Evolutionary conservation across 2,113 vertebrate genomes (phyloP).

Genomic region (Grallaria varia): DNA sequence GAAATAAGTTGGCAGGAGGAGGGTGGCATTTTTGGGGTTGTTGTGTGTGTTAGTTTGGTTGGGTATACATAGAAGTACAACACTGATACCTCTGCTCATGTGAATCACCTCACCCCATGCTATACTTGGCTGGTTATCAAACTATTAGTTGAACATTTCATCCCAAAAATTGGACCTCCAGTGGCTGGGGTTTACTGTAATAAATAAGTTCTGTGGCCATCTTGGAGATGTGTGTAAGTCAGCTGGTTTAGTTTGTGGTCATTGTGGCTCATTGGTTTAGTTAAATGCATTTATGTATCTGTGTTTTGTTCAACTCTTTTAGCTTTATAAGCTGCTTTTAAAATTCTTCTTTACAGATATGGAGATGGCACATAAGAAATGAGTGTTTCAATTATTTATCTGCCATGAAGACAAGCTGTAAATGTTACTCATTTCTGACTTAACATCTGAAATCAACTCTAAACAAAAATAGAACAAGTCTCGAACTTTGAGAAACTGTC

Average conservation of each 20-base stretch:
- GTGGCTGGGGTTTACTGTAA: background rate
- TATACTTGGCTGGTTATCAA: background rate
- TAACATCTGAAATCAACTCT: slow-evolving; percentile 2
- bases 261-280: background rate
- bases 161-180: background rate
- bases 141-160: background rate
- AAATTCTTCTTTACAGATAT: background rate
- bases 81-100: background rate
- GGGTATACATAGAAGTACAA: background rate
- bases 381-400: slow-evolving; percentile 19
- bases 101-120: background rate
- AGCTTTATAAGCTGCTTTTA: background rate
- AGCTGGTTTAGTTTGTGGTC: background rate
- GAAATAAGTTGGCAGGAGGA: background rate
- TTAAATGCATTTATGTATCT: background rate
- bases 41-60: background rate
- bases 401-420: background rate
- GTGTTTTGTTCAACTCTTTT: background rate
- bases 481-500: slow-evolving; percentile 21
- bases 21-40: rapidly evolving
- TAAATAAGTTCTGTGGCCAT: background rate
- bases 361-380: background rate
- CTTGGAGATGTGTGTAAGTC: background rate
- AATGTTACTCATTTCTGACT: slow-evolving; percentile 39
- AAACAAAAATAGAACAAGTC: slow-evolving; percentile 18